Base-by-base conservation (phyloP, 37 sponge, comb jelly and placozoan species). In the Tethya wilhelma region DNA sequence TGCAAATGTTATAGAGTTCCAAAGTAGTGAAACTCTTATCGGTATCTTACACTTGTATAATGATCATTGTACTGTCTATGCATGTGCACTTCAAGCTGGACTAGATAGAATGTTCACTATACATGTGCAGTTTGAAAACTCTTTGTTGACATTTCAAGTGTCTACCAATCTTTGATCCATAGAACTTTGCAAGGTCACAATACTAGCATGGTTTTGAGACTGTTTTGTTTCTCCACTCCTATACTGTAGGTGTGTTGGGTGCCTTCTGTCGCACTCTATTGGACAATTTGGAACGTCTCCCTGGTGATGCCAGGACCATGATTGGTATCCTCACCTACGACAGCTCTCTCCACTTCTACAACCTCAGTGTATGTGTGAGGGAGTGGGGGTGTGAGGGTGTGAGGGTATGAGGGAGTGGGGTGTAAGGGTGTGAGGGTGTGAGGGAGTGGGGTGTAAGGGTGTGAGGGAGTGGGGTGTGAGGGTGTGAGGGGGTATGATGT, bases 261-360 rank as follows among this genome's bases (percentile, higher is more conserved):
- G 77, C 83, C 6, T 73, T 87, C 29, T 98, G 98, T 81, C 71
- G 82, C 20, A 68, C 59, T 19, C 83, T 98, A 38, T 71, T 87
- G 31, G 92, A 93, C 44, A 45, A 80, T 45, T 65, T 98, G 22
- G 83, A 88, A 30, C 42, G 56, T 20, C 69, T 98, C 22, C 96
- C 98, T 4, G 98, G 98, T 1, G 98, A 98, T 76, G 81, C 89
- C 29, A 59, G 98, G 67, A 98, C 91, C 12, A 65, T 90, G 69
- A 84, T 98, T 42, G 98, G 98, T 17, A 45, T 98, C 41, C 86
- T 98, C 71, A 86, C 94, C 43, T 90, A 77, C 59, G 94, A 90
- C 81, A 70, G 74, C 60, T 42, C 87, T 2, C 84, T 98, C 19
- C 98, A 98, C 45, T 98, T 96, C 83, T 98, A 93, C 86, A 93